Base-by-base conservation (phyloP, 2,797 vertebrate species). In the Hydrocynus forskahlii region DNA sequence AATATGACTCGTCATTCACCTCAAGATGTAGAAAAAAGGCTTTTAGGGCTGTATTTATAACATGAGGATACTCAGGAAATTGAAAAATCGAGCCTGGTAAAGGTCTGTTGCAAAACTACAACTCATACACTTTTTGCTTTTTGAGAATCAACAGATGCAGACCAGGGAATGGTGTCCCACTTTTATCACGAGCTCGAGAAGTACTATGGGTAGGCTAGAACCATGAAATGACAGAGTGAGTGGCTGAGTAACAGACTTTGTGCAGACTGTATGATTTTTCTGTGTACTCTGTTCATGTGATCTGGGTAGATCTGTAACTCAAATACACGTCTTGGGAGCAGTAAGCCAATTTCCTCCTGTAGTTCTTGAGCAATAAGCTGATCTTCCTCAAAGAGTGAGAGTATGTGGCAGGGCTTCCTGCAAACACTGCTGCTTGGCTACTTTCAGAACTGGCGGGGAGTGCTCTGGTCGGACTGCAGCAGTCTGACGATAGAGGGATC, bases 401-500 rank as follows among this genome's bases (percentile, higher is more conserved):
- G 71, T 78, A 74, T 86, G 81, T 75, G 21, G 71, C 13, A 25
- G 43, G 75, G 12, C 35, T 62, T 73, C 52, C 79, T 64, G 77
- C 25, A 16, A 63, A 13, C 38, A 21, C 66, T 75, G 66, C 67
- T 40, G 59, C 67, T 63, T 75, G 74, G 69, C 72, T 82, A 73
- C 64, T 73, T 79, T 85, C 67, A 83, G 67, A 97, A 95, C 93
- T 98, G 96, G 50, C 92, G 93, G 76, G 97, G 93, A 43, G 96
- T 93, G 89, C 96, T 96, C 88, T 97, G 97, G 89, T 99, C 97
- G 0, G 97, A 98, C 93, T 99, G 97, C 90, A 99, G 95, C 89
- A 99, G 95, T 84, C 97, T 92, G 86, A 99, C 97, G 38, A 99
- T 99, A 89, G 97, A 98, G 0, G 98, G 98, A 91, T 99, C 98